Conservation (phyloP, 2,797 vertebrate species). For the Alectoris magna region DNA sequence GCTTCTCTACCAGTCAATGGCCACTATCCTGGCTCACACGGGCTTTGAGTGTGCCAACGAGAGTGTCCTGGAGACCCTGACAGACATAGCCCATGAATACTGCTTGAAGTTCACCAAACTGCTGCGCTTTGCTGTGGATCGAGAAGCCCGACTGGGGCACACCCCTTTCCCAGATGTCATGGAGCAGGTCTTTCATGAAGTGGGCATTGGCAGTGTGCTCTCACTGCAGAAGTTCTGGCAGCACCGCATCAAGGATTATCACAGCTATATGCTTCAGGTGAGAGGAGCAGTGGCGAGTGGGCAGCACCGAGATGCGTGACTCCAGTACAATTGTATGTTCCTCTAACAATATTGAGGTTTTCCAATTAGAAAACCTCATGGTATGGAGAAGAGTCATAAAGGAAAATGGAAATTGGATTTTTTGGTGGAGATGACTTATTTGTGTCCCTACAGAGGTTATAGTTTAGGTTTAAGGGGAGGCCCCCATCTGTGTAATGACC, state of each 20-base stretch:
- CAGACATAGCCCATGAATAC: slow-evolving; percentile 93
- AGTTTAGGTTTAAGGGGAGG: background rate
- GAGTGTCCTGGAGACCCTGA: slow-evolving; percentile 94
- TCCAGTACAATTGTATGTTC: background rate
- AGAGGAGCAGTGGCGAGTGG: slow-evolving; percentile 20
- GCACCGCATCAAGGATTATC: slow-evolving; percentile 97
- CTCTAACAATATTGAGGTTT: background rate
- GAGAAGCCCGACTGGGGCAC: slow-evolving; percentile 91
- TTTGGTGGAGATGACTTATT: background rate
- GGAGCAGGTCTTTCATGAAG: slow-evolving; percentile 97
- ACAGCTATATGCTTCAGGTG: slow-evolving; percentile 97
- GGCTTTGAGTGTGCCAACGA: slow-evolving; percentile 96
- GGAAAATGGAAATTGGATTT: background rate
- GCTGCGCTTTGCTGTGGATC: slow-evolving; percentile 92
- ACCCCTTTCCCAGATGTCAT: slow-evolving; percentile 94
- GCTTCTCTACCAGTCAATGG: slow-evolving; percentile 96
- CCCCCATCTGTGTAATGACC: background rate
- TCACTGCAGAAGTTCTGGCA: slow-evolving; percentile 98
- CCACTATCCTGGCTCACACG: slow-evolving; percentile 93
- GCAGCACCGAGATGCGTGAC: accelerated
- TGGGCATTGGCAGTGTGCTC: slow-evolving; percentile 94
- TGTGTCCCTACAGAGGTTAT: background rate
- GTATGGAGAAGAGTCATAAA: background rate
- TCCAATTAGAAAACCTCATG: background rate
- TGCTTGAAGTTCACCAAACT: slow-evolving; percentile 92